These are phyloP conservation scores for Criorhina ranunculi DNA, from an alignment of 2,888 invertebrate species.

Conservation along the genomic window DNA sequence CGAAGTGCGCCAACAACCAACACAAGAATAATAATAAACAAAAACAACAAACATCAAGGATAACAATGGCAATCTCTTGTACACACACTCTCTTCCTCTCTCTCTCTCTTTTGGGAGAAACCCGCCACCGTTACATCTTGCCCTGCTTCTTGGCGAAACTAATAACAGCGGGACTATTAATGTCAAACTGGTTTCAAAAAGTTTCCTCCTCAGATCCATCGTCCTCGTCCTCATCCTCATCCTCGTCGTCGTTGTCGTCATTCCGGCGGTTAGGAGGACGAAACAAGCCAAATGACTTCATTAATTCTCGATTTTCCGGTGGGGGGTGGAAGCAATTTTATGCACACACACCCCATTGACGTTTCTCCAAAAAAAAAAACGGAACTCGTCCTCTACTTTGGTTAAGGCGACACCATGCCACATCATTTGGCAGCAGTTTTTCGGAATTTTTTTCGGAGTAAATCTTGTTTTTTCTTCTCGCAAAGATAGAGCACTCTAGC, in stretches of 20 bases:
- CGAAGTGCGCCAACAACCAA: constrained; percentile 3
- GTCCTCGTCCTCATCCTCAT: neutral
- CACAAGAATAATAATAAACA: constrained; percentile 62
- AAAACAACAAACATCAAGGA: constrained; percentile 74
- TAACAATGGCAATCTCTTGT: constrained; percentile 77
- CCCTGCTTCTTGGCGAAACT: constrained; percentile 74
- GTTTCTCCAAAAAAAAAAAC: constrained; percentile 27
- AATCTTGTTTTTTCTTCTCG: constrained; percentile 27
- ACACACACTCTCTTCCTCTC: constrained; percentile 22
- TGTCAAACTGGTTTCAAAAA: constrained; percentile 77
- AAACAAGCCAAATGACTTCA: constrained; percentile 82
- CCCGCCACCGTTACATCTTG: neutral
- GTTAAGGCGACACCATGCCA: constrained; percentile 57
- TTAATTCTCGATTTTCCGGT: constrained; percentile 82
- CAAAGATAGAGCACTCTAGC: neutral
- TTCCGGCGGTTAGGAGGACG: constrained; percentile 65
- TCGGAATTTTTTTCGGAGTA: constrained; percentile 66
- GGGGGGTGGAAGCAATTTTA: constrained; percentile 70
- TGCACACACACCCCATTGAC: constrained; percentile 74
- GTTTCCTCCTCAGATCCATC: constrained; percentile 59
- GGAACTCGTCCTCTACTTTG: constrained; percentile 31
- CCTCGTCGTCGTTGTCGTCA: constrained; percentile 5
- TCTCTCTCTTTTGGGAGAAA: neutral
- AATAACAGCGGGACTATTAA: constrained; percentile 77
- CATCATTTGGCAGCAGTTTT: constrained; percentile 69